Evolutionary conservation across 2,888 invertebrate species (phyloP), one percentile per base, ranked within the genome.

Genomic region (Galeopsomyia nigrocyanea): DNA sequence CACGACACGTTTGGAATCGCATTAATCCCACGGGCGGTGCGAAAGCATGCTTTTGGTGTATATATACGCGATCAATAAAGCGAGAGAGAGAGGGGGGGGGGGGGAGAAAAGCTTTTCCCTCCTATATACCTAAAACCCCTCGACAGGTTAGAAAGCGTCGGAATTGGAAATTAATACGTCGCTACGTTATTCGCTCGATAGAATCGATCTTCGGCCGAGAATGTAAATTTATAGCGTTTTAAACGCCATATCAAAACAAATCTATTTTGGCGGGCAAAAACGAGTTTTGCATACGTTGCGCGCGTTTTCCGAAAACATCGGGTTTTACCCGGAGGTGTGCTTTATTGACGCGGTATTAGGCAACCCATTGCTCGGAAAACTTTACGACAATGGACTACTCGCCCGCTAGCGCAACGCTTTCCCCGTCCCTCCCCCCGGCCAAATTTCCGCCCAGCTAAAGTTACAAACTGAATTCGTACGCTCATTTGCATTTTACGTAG

Each of bases 401-500:
- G 39, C 7, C 13, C 1, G 1, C 5, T 13, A 26, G 39, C 13
- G 31, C 39, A 39, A 7, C 13, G 39, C 39, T 39, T 39, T 7
- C 39, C 13, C 39, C n/a, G n/a, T n/a, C n/a, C n/a, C n/a, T n/a
- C n/a, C n/a, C n/a, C n/a, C n/a, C 67, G 39, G 53, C 10, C 10
- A 39, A 50, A 67, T 58, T 58, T 17, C 58, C 31, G 21, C 22
- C 31, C 0, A 39, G 39, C 10, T 10, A 3, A 39, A 69, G 69
- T 62, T 68, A 49, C 56, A 17, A 39, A 21, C 51, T n/a, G 46
- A 65, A 64, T 58, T 58, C 19, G 39, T 17, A 46, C 10, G 58
- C 39, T 10, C 19, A 69, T 69, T 69, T 69, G 69, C 69, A 69
- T 69, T 69, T 63, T 57, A n/a, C 55, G 63, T 57, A 63, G 63